phyloP scores from a whole-genome alignment of 2,797 vertebrate species.

The Catostomus latipinnis region DNA sequence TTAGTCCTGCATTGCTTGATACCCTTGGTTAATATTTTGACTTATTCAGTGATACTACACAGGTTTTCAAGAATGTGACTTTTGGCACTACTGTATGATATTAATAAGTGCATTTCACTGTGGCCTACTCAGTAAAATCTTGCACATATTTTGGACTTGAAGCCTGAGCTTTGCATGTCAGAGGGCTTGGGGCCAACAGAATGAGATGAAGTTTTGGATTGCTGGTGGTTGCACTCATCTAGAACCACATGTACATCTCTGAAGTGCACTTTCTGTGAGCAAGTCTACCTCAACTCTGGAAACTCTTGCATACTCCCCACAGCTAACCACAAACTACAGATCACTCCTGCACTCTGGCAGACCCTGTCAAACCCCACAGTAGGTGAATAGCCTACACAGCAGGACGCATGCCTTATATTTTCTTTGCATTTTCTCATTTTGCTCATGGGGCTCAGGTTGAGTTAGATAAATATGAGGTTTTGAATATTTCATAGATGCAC shows the following conservation, averaged over 20 bases:
- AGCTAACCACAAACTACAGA: constrained; percentile 43
- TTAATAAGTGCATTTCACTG: constrained; percentile 15
- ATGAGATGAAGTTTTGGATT: constrained; percentile 10
- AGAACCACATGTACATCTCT: constrained; percentile 17
- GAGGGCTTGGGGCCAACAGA: neutral
- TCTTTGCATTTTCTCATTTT: constrained; percentile 41
- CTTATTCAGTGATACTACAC: neutral
- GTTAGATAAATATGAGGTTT: constrained; percentile 39
- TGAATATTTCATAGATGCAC: constrained; percentile 18
- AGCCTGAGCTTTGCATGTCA: constrained; percentile 7
- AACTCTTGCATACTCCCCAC: constrained; percentile 42
- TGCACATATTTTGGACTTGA: constrained; percentile 1
- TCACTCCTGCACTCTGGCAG: constrained; percentile 57
- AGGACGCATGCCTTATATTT: constrained; percentile 34
- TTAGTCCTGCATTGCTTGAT: constrained; percentile 3
- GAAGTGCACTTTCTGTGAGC: constrained; percentile 29
- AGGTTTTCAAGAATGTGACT: constrained; percentile 14
- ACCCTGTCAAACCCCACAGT: constrained; percentile 42
- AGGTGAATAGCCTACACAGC: constrained; percentile 50
- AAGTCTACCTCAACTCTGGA: constrained; percentile 33
- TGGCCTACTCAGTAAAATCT: neutral
- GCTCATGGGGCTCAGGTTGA: constrained; percentile 22
- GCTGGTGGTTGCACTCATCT: constrained; percentile 5
- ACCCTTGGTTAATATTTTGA: neutral
- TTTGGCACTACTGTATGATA: constrained; percentile 18